A percentile compares a stretch with the other conserved stretches of the same genome.
These are phyloP conservation scores for Berghia stephanieae DNA, from an alignment of 1,140 invertebrate genomes.

Conservation along the genomic window DNA sequence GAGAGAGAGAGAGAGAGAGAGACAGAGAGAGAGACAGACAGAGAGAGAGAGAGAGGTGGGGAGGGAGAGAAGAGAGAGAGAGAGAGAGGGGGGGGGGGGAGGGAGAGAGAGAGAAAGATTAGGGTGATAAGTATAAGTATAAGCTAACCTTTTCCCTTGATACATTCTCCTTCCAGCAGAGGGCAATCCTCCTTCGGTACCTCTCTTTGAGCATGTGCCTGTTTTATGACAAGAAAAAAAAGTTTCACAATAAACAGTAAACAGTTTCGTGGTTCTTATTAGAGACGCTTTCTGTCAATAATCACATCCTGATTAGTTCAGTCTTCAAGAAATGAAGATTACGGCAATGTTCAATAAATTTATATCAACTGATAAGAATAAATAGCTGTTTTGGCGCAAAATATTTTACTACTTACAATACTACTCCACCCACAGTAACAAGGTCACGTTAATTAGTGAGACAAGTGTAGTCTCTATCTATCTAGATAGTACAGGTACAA, in stretches of 20 bases:
- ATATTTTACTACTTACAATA: too few species aligned
- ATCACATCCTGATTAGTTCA: neutral
- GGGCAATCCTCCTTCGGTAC: constrained; percentile 77
- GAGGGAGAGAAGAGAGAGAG: neutral
- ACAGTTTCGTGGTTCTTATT: too few species aligned
- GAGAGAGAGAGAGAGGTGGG: neutral
- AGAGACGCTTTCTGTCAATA: too few species aligned
- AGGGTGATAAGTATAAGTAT: too few species aligned
- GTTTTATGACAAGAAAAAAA: constrained; percentile 33
- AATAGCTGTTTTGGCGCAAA: too few species aligned
- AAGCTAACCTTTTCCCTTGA: constrained; percentile 73
- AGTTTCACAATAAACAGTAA: neutral
- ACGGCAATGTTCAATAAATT: neutral
- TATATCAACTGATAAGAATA: too few species aligned
- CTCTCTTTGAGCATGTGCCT: constrained; percentile 41
- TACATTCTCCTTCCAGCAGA: constrained; percentile 84
- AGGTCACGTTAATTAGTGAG: too few species aligned
- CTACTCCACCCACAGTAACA: too few species aligned
- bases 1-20: too few species aligned
- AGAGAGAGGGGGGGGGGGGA: neutral
- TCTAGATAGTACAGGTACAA: too few species aligned
- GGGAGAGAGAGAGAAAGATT: constrained; percentile 2
- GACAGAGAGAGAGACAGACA: neutral
- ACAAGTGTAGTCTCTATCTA: too few species aligned
- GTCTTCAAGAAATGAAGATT: neutral